A percentile compares a stretch with the other conserved stretches of the same genome.
Evolutionary conservation across 2,888 invertebrate genomes (phyloP).

Genomic region (Neocrepidodera transversa): DNA sequence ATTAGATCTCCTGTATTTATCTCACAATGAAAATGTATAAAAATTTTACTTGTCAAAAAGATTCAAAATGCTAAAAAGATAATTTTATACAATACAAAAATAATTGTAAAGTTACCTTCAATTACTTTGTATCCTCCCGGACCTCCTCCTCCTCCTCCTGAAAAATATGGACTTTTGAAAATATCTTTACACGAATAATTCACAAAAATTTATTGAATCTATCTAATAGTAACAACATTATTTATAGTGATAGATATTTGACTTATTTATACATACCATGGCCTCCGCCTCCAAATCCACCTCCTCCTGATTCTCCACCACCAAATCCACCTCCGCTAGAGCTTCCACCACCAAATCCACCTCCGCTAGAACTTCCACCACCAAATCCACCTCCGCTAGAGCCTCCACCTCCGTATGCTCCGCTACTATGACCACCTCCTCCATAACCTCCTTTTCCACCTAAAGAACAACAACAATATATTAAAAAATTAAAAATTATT

Average conservation of each 20-base stretch:
- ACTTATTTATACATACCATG: no score
- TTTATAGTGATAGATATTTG: no score
- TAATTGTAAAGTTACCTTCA: constrained; percentile 10
- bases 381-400: constrained; percentile 59
- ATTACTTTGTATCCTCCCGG: constrained; percentile 3
- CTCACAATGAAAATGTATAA: no score
- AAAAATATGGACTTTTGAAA: no score
- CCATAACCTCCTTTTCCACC: constrained; percentile 13
- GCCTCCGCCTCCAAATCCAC: constrained; percentile 32
- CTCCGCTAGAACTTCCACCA: constrained; percentile 26
- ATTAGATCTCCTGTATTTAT: no score
- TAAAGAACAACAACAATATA: background rate
- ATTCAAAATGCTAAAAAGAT: no score
- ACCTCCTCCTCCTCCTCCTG: constrained; percentile 21
- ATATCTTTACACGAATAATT: no score
- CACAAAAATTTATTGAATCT: no score
- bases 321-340: constrained; percentile 21
- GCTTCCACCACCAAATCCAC: constrained; percentile 27
- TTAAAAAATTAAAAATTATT: no score
- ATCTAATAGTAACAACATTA: no score
- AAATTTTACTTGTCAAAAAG: no score
- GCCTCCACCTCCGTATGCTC: constrained; percentile 60
- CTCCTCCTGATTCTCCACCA: constrained; percentile 21
- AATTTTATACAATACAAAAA: no score
- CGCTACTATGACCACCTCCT: constrained; percentile 3